A percentile compares a stretch with the other conserved stretches of the same genome.
Conservation (phyloP, 2,113 vertebrate genomes). For the Sakesphorus luctuosus region DNA sequence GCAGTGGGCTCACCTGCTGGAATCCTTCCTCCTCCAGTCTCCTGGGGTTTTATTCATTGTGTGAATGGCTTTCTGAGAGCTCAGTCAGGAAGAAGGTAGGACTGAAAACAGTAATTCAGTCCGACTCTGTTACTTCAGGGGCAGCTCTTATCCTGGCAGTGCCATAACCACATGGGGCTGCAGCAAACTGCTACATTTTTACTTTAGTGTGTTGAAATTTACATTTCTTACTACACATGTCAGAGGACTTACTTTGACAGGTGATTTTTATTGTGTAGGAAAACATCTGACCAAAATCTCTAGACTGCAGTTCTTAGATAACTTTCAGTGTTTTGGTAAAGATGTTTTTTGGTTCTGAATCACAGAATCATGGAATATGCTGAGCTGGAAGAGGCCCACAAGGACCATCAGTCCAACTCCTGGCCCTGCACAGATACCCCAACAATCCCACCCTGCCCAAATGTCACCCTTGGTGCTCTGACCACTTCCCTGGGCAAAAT, state of each 20-base stretch:
- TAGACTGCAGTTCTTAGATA: neutral
- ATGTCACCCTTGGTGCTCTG: neutral
- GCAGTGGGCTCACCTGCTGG: neutral
- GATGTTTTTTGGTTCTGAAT: neutral
- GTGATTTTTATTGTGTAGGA: neutral
- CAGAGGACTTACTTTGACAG: neutral
- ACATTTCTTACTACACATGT: neutral
- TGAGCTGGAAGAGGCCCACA: neutral
- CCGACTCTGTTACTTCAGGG: neutral
- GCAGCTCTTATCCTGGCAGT: neutral
- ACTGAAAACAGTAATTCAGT: neutral
- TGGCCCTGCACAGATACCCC: neutral
- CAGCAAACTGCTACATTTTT: neutral
- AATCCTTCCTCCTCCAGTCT: neutral
- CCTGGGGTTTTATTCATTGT: neutral
- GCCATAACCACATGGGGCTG: neutral
- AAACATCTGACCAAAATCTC: accelerated
- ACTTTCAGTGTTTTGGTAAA: neutral
- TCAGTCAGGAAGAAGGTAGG: neutral
- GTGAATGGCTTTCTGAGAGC: neutral
- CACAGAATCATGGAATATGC: neutral
- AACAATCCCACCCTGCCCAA: neutral
- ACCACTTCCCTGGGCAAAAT: neutral
- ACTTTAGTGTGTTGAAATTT: neutral
- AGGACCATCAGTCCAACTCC: no score